Percentiles rank a stretch among this genome's conserved stretches.
phyloP scores from a whole-genome alignment of 2,113 vertebrate species.

The Pseudopipra pipra region DNA sequence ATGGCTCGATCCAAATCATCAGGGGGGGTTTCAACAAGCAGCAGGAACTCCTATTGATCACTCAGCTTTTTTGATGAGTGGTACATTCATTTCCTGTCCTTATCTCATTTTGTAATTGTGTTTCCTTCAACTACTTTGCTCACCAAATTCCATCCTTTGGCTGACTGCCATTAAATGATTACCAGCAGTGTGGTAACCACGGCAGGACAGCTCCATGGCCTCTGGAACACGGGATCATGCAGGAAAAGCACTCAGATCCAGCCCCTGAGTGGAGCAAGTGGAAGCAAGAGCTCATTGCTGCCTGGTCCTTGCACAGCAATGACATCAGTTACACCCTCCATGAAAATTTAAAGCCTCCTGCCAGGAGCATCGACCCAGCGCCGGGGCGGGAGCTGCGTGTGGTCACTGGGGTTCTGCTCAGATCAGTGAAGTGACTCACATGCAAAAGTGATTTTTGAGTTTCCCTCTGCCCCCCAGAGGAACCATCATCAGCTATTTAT shows the following conservation, averaged over 20 bases:
- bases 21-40: not conserved
- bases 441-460: rapidly evolving
- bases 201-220: not conserved
- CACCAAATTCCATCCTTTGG: not conserved
- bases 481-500: not conserved
- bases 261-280: rapidly evolving
- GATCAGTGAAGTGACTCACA: not conserved
- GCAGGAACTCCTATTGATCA: not conserved
- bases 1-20: not conserved
- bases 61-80: not conserved
- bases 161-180: not conserved
- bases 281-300: not conserved
- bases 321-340: not conserved
- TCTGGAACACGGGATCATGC: not conserved
- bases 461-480: not conserved
- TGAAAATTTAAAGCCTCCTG: not conserved
- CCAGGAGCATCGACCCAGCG: rapidly evolving
- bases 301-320: not conserved
- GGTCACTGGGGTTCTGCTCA: not conserved
- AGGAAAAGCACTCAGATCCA: not conserved
- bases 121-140: not conserved
- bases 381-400: rapidly evolving
- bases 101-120: not conserved
- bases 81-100: not conserved
- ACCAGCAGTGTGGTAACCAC: rapidly evolving